Evolutionary conservation across 2,888 invertebrate genomes (phyloP), one percentile per base, ranked within the genome.

Genomic region (Yponomeuta evonymella): DNA sequence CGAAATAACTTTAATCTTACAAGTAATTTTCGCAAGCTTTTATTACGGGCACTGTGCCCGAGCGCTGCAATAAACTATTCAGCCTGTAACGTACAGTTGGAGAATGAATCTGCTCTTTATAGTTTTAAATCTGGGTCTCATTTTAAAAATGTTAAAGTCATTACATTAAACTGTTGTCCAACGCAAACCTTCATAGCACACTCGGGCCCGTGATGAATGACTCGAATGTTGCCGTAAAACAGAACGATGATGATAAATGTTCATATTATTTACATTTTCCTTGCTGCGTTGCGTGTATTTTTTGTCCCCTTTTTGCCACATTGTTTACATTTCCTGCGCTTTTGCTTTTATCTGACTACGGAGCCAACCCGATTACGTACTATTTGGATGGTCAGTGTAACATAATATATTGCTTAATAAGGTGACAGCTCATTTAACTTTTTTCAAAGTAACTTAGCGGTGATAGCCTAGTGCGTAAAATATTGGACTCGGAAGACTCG

Each of bases 21-120:
- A 58, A 58, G 51, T 58, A 58, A 58, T 58, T 58, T 58, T 58
- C 51, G 51, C 51, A 15, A 58, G 51, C 51, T 58, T 58, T 58
- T 58, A 58, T 58, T 58, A 15, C 15, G 51, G 51, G 51, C 51
- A 58, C 51, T 15, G 51, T 58, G 51, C 51, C 51, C 51, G 15
- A 58, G 51, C 51, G 15, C 51, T 15, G 51, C 51, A 12, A 58
- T 58, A 58, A 58, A 58, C 51, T 58, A 58, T 58, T 58, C 51
- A 58, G 51, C 2, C 51, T 58, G 15, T 58, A 58, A 58, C 12
- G 51, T 58, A 58, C 51, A 58, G 15, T 58, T 15, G 51, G 15
- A 58, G 15, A 58, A 58, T 15, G 51, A 58, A 58, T 58, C 51
- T 58, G 51, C 15, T 15, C 51, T 58, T 58, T 58, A 15, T 58